Conservation (phyloP, 30 jellyfish, hydroid and myxozoan genomes). For the Turritopsis dohrnii region DNA sequence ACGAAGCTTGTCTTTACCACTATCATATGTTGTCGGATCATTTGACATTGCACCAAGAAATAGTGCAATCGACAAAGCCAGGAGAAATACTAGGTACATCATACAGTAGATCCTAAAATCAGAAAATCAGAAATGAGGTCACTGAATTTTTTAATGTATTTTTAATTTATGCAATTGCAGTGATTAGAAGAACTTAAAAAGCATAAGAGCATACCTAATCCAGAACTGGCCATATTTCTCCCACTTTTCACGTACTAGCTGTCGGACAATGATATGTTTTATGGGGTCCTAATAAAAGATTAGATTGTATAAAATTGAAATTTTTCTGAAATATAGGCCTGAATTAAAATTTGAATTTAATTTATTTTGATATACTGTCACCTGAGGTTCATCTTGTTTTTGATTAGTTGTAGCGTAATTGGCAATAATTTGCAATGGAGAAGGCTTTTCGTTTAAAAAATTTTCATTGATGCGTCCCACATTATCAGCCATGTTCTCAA, state of each 20-base stretch:
- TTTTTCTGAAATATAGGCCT: no score
- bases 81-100: conserved; percentile 38
- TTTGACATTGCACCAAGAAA: conserved; percentile 41
- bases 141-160: not conserved
- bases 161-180: not conserved
- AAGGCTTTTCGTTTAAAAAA: conserved; percentile 39
- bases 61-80: conserved; percentile 54
- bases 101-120: conserved; percentile 40
- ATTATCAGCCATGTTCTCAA: not conserved
- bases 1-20: conserved; percentile 50
- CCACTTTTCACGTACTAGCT: conserved; percentile 84
- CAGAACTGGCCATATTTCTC: conserved; percentile 42
- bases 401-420: conserved; percentile 17
- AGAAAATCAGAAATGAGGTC: not conserved
- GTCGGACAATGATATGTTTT: conserved; percentile 76
- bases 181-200: no score
- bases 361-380: no score
- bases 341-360: no score
- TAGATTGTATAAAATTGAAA: no score
- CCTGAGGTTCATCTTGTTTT: not conserved
- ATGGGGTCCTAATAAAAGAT: conserved; percentile 41
- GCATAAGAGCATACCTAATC: conserved; percentile 47
- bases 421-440: conserved; percentile 36
- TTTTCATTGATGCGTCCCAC: conserved; percentile 7
- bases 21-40: conserved; percentile 38